Percentiles rank a stretch among this genome's conserved stretches.
phyloP scores from a whole-genome alignment of 1,140 invertebrate genomes.

The Penaeus japonicus region DNA sequence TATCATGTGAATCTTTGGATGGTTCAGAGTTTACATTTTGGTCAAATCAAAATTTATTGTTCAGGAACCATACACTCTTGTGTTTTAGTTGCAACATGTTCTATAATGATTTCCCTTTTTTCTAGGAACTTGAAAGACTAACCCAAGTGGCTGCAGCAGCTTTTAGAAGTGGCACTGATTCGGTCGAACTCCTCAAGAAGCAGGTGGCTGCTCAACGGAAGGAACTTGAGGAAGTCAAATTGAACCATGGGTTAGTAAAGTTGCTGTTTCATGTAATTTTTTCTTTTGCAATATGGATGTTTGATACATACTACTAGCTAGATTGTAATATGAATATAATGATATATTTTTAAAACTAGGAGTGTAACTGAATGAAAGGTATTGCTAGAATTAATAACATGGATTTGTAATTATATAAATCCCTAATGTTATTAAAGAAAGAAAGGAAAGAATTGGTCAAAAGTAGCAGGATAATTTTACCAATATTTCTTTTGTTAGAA shows the following conservation, averaged over 20 bases:
- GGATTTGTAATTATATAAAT: no score
- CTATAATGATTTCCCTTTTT: slow-evolving; percentile 51
- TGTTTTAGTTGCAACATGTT: slow-evolving; percentile 37
- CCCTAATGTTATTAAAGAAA: no score
- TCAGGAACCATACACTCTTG: neutral
- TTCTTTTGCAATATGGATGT: neutral
- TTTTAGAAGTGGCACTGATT: slow-evolving; percentile 63
- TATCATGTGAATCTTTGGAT: no score
- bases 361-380: no score
- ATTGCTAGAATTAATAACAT: no score
- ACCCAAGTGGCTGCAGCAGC: slow-evolving; percentile 67
- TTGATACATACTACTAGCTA: neutral
- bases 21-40: no score
- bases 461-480: no score
- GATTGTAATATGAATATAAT: neutral
- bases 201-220: slow-evolving; percentile 60
- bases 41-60: no score
- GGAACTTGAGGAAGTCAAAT: slow-evolving; percentile 60
- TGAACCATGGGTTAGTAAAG: slow-evolving; percentile 60
- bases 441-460: no score
- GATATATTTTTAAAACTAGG: no score
- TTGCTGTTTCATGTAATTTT: slow-evolving; percentile 20
- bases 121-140: slow-evolving; percentile 67
- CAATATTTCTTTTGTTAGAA: no score
- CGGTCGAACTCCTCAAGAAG: slow-evolving; percentile 60